phyloP scores from a whole-genome alignment of 2,797 vertebrate genomes.

The Sorex maritimensis region DNA sequence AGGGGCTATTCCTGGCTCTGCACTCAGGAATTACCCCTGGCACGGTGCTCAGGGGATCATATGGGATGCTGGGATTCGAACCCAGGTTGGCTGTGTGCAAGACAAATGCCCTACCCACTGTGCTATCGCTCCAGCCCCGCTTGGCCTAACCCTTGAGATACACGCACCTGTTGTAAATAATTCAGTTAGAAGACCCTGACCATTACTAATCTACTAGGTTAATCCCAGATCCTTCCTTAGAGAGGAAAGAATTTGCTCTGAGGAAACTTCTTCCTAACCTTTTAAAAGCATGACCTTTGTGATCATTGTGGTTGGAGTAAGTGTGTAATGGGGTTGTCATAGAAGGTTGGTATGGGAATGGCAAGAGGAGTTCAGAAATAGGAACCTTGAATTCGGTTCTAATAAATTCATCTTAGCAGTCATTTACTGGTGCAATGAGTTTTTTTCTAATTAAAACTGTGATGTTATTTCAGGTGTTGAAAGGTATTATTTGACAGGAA shows the following conservation, averaged over 20 bases:
- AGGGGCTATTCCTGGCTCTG: too few species aligned
- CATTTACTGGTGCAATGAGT: neutral
- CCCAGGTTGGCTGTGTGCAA: too few species aligned
- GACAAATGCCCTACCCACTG: too few species aligned
- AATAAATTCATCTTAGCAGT: neutral
- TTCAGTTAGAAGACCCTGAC: neutral
- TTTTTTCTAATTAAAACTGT: constrained; percentile 23
- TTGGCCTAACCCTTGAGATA: neutral
- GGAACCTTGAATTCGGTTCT: neutral
- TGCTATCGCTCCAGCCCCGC: too few species aligned
- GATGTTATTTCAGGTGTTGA: neutral
- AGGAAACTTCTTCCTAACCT: neutral
- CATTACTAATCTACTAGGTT: neutral
- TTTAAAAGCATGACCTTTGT: neutral
- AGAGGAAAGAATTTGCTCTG: neutral
- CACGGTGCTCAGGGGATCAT: too few species aligned
- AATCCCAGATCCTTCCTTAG: neutral
- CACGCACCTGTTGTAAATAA: neutral
- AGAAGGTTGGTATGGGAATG: neutral
- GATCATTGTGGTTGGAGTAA: neutral
- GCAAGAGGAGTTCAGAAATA: neutral
- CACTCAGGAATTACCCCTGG: too few species aligned
- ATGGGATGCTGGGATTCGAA: too few species aligned
- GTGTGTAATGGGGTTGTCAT: neutral
- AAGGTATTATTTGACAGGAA: neutral